Percentiles rank a stretch among this genome's conserved stretches.
phyloP scores from a whole-genome alignment of 2,888 invertebrate genomes.

The Caenorhabditis angaria region DNA sequence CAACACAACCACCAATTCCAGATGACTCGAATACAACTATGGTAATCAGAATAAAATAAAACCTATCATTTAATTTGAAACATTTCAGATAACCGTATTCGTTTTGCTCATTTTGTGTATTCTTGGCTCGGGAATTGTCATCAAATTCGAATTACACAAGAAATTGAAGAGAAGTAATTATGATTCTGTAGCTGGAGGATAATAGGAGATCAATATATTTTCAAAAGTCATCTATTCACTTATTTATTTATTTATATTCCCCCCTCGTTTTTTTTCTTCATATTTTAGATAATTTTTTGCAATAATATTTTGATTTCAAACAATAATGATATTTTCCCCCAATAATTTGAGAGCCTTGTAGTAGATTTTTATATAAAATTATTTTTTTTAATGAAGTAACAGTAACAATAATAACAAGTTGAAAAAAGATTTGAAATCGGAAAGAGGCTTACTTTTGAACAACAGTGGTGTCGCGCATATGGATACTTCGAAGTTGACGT shows the following conservation, averaged over 20 bases:
- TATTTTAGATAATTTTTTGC: neutral
- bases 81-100: constrained; percentile 62
- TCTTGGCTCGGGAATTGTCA: constrained; percentile 68
- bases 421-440: neutral
- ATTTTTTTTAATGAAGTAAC: neutral
- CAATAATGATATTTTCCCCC: no score
- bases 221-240: neutral
- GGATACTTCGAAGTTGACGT: constrained; percentile 63
- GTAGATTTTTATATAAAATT: neutral
- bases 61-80: neutral
- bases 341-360: neutral
- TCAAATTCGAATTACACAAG: constrained; percentile 70
- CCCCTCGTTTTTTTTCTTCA: neutral
- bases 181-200: constrained; percentile 69
- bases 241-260: constrained; percentile 3
- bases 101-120: constrained; percentile 70
- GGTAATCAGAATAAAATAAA: no score
- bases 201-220: constrained; percentile 19
- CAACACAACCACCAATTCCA: constrained; percentile 63
- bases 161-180: constrained; percentile 72
- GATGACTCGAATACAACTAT: constrained; percentile 62
- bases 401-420: constrained; percentile 7
- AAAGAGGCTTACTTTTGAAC: constrained; percentile 28
- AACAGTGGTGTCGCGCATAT: constrained; percentile 60
- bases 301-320: neutral